phyloP scores from a whole-genome alignment of 2,113 vertebrate species.

The Hyperoodon ampullatus region DNA sequence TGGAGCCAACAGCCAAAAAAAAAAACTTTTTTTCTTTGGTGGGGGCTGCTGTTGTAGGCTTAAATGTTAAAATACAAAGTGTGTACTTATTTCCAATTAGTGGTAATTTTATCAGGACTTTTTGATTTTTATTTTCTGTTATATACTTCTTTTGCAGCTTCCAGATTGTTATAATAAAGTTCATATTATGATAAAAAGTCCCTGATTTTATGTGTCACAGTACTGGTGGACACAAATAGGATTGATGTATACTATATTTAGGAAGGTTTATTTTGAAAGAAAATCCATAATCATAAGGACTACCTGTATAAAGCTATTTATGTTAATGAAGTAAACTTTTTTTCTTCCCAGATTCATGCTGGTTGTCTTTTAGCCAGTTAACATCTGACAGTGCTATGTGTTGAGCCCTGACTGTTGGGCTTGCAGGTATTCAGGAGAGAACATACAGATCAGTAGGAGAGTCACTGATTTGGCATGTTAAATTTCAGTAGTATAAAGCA shows the following conservation, averaged over 20 bases:
- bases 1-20: not conserved
- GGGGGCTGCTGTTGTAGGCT: not conserved
- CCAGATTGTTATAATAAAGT: not conserved
- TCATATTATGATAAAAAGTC: not conserved
- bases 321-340: not conserved
- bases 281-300: not conserved
- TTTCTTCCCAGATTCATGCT: not conserved
- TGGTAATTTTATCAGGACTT: not conserved
- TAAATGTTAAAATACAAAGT: not conserved
- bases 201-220: not conserved
- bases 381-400: not conserved
- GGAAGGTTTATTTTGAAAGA: constrained; percentile 21
- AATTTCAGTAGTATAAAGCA: not conserved
- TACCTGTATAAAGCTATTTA: not conserved
- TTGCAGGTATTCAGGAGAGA: not conserved
- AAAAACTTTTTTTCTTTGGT: not conserved
- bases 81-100: not conserved
- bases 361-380: not conserved
- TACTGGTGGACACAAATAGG: not conserved
- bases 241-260: not conserved
- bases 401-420: not conserved
- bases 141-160: not conserved
- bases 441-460: not conserved
- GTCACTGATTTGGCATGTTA: not conserved
- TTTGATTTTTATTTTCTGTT: not conserved